Base-by-base conservation (phyloP, 1,140 invertebrate species). In the Ceratoteleas bidentatus region DNA sequence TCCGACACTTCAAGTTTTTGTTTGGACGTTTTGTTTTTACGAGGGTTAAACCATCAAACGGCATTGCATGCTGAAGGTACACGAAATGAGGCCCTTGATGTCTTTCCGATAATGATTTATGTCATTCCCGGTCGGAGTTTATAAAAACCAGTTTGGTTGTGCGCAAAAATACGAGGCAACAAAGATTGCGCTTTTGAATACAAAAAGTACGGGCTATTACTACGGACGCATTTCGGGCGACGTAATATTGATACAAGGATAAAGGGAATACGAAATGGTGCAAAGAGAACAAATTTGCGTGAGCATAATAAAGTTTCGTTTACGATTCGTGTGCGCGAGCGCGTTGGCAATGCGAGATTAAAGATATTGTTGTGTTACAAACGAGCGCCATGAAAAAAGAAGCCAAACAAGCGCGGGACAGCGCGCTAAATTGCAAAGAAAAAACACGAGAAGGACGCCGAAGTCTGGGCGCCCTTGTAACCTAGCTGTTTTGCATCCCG, bases 281-380 rank as follows among this genome's bases (percentile, higher is more conserved):
- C 54, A 72, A 72, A 72, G 62, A 53, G 45, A 66, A 75, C 70
- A 76, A 75, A 76, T 57, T 49, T 70, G 58, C 72, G 24, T 54
- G 66, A 10, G 72, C 58, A 81, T 81, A 81, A 75, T 75, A 81
- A 81, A 75, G 78, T 81, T 81, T 81, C 72, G 78, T 81, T 81
- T 75, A 81, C 78, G 78, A 75, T 81, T 76, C 7, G 60, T 66
- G 56, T 62, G 64, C 69, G 62, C 7, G 60, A 66, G 56, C 69
- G 64, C 69, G 62, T 38, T 47, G 75, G 61, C 36, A 32, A 52
- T 54, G 70, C 43, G 60, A 65, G 65, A 81, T 81, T 70, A 75
- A 61, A 72, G 65, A 75, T 81, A 81, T 81, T 81, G 66, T 72
- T 65, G 70, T 54, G 61, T 70, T 69, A 74, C 66, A 72, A 81